These are phyloP conservation scores for Siniperca chuatsi DNA, from an alignment of 2,113 vertebrate species.

Conservation along the genomic window DNA sequence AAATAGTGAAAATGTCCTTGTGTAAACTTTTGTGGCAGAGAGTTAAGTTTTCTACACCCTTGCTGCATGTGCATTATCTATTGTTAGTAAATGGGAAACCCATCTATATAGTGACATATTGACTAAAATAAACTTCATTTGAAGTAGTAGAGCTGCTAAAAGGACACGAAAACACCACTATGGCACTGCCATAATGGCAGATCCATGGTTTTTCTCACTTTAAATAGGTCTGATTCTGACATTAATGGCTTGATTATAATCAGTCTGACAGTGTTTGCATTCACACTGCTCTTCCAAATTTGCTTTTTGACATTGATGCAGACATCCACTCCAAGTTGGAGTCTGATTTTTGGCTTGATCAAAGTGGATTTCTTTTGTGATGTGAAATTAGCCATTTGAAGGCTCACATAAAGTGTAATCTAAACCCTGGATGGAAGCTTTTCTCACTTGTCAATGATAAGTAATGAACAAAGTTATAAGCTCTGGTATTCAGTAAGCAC, in stretches of 20 bases:
- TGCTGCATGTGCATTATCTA: not conserved
- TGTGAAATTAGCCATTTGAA: conserved; percentile 29
- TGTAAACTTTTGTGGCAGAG: not conserved
- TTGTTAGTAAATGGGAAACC: not conserved
- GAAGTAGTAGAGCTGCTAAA: not conserved
- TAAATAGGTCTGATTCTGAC: not conserved
- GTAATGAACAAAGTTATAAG: not conserved
- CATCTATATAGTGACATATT: not conserved
- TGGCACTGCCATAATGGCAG: too few species aligned
- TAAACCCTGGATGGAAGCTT: not conserved
- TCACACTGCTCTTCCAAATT: conserved; percentile 2
- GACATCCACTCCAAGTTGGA: not conserved
- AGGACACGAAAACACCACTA: not conserved
- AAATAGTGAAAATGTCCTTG: not conserved
- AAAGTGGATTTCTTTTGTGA: conserved; percentile 25
- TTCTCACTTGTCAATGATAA: not conserved
- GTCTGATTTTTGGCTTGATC: conserved; percentile 2
- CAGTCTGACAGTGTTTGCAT: conserved; percentile 4
- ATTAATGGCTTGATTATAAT: conserved; percentile 14
- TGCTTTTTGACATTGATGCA: conserved; percentile 4
- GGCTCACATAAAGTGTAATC: not conserved
- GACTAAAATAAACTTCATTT: not conserved
- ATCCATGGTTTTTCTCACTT: not conserved
- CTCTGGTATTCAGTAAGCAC: not conserved
- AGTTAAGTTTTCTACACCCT: not conserved